Conservation (phyloP, 2,888 invertebrate genomes). For the Heliconius hortense region DNA sequence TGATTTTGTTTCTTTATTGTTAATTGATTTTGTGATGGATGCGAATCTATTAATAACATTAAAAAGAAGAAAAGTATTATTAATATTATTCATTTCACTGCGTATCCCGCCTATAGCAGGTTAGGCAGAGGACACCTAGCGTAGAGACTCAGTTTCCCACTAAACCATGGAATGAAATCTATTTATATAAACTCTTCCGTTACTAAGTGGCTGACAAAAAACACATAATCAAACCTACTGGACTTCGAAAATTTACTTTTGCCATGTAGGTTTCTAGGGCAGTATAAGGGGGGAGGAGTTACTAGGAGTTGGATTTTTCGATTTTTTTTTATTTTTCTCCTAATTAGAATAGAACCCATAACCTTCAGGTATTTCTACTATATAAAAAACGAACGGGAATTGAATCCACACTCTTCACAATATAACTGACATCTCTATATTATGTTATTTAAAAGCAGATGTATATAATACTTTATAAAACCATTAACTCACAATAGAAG, state of each 20-base stretch:
- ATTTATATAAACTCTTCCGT: too few species aligned
- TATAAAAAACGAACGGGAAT: background rate
- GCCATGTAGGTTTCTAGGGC: too few species aligned
- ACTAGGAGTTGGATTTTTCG: too few species aligned
- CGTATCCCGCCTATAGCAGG: background rate
- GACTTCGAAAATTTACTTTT: too few species aligned
- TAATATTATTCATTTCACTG: background rate
- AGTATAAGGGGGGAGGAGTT: too few species aligned
- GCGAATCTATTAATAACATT: too few species aligned
- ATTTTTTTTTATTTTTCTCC: too few species aligned
- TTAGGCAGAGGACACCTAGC: background rate
- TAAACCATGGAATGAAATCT: background rate
- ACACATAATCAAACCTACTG: too few species aligned
- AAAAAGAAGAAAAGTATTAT: too few species aligned
- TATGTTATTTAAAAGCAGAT: slow-evolving; percentile 21
- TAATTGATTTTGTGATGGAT: background rate
- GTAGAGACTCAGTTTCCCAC: background rate
- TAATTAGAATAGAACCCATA: background rate
- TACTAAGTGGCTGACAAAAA: too few species aligned
- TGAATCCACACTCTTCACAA: background rate
- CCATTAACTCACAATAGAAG: slow-evolving; percentile 36
- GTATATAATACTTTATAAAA: slow-evolving; percentile 30
- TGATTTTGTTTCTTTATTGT: background rate
- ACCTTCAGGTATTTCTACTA: background rate
- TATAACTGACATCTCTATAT: slow-evolving; percentile 24